phyloP scores from a whole-genome alignment of 2,113 vertebrate species.

The Sinocyclocheilus anshuiensis region DNA sequence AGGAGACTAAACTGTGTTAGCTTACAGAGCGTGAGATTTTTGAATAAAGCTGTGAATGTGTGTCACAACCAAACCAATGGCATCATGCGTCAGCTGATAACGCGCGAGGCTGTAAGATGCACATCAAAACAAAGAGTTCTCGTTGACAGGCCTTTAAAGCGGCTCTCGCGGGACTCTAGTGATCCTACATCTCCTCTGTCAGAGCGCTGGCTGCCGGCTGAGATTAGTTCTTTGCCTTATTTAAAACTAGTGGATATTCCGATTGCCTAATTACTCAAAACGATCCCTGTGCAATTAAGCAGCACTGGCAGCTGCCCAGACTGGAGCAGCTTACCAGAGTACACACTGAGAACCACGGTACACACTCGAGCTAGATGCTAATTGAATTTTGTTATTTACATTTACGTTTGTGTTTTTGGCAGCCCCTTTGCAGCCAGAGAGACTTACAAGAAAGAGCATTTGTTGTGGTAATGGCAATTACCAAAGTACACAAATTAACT shows the following conservation, averaged over 20 bases:
- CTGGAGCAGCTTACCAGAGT: constrained; percentile 21
- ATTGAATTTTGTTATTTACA: constrained; percentile 14
- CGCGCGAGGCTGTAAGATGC: constrained; percentile 15
- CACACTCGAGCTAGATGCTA: neutral
- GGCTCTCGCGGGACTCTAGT: constrained; percentile 3
- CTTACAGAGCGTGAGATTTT: constrained; percentile 1
- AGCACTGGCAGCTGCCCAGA: constrained; percentile 47
- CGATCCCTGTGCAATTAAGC: constrained; percentile 55
- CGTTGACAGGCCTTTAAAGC: constrained; percentile 31
- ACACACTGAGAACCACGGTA: neutral
- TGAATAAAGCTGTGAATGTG: constrained; percentile 14
- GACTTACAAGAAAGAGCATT: neutral
- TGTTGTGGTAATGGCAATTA: constrained; percentile 5
- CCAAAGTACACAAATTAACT: neutral
- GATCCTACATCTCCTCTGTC: constrained; percentile 48
- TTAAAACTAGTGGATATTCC: constrained; percentile 58
- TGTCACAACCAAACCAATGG: constrained; percentile 28
- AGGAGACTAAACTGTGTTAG: neutral
- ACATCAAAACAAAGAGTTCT: constrained; percentile 43
- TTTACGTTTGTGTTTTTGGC: constrained; percentile 15
- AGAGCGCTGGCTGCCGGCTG: constrained; percentile 46
- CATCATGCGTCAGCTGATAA: constrained; percentile 42
- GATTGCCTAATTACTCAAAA: constrained; percentile 63
- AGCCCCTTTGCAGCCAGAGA: neutral
- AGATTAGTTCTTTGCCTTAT: constrained; percentile 55